Percentiles rank a stretch among this genome's conserved stretches.
Evolutionary conservation across 2,888 invertebrate genomes (phyloP).

Genomic region (Rhopalosiphum nymphaeae): DNA sequence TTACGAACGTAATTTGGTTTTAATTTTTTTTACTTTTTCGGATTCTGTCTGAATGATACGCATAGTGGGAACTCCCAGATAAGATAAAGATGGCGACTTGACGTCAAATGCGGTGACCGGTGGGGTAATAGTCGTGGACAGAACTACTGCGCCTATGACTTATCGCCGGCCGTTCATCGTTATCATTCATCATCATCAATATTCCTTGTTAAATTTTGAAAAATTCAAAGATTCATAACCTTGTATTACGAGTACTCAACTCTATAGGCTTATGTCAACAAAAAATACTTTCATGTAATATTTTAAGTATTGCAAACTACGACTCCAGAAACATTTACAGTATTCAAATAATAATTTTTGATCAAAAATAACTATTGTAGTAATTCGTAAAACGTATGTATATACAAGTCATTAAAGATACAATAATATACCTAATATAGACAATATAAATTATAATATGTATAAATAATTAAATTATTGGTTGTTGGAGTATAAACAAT

Average conservation of each 20-base stretch:
- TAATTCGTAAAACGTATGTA: neutral
- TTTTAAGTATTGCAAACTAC: no score
- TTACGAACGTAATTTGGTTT: neutral
- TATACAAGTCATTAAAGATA: neutral
- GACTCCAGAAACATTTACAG: no score
- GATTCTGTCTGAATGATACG: conserved; percentile 55
- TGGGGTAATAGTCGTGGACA: conserved; percentile 1
- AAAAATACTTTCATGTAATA: no score
- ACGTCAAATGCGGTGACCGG: neutral
- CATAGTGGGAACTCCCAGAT: conserved; percentile 63
- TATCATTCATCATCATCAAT: conserved; percentile 34
- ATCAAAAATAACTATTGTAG: neutral
- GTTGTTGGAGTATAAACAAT: neutral
- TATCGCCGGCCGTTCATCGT: neutral
- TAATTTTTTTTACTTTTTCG: conserved; percentile 32
- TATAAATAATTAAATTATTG: neutral
- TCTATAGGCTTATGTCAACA: no score
- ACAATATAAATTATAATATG: neutral
- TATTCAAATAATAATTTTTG: neutral
- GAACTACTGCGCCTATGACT: neutral
- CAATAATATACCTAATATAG: neutral
- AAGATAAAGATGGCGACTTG: conserved; percentile 62
- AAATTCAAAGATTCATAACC: no score
- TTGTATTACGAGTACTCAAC: no score
- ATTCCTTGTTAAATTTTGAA: no score